Base-by-base conservation (phyloP, 2,797 vertebrate species). In the Thaleichthys pacificus region DNA sequence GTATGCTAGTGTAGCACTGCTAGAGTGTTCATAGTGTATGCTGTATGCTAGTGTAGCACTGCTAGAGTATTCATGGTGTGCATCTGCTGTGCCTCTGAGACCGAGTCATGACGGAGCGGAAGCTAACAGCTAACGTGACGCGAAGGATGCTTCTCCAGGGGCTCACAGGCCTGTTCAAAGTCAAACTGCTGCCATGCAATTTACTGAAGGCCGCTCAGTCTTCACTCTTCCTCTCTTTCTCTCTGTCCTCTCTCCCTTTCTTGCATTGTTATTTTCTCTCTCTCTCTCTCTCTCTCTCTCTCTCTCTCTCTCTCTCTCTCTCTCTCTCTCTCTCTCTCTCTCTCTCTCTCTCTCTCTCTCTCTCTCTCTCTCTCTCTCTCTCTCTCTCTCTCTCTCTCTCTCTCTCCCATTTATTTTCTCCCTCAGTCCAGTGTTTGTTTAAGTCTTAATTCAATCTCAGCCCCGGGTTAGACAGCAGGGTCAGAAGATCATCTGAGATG, bases 161-260 rank as follows among this genome's bases (percentile, higher is more conserved):
- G 66, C 47, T 15, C 1, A 7, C 65, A 30, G 65, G 24, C 38
- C 42, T 66, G 22, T 66, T 66, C 47, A 28, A 49, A 54, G 65
- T 66, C 65, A 66, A 66, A 66, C 65, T 19, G 38, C 65, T 66
- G 42, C 14, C n/a, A 28, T 26, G 65, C 15, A 15, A 66, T 51
- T 66, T 66, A 14, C 49, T 51, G 12, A 51, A 51, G 12, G 15
- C 51, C 2, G 51, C 51, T 19, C 51, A 17, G 15, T 17, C 51
- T 2, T 54, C 17, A 17, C 51, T 0, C 51, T 54, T n/a, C 6
- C 51, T 54, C 51, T 54, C 51, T 19, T n/a, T 54, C 51, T 54
- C 51, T 54, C 51, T 7, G 2, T 12, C 3, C 9, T 42, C 38
- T 42, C 11, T 42, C 38, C 2, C 38, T 35, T 35, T 35, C 32